A percentile compares a stretch with the other conserved stretches of the same genome.
These are phyloP conservation scores for Cheilosia vernalis DNA, from an alignment of 2,888 invertebrate genomes.

Conservation along the genomic window DNA sequence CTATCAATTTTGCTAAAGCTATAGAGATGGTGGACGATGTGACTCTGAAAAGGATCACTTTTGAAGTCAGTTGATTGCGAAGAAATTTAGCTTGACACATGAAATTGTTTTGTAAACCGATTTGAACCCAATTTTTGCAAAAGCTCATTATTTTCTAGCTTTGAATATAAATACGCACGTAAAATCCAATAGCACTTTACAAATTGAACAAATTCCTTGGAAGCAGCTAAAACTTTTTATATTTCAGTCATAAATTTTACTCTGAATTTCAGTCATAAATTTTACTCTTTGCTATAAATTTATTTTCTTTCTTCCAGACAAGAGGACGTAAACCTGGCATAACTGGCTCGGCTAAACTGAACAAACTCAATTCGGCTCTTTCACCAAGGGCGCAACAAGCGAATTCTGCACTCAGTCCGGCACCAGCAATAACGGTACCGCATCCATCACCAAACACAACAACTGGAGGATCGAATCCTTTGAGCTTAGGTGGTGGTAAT, in stretches of 20 bases:
- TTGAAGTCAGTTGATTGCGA: too few species aligned
- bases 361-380: conserved; percentile 81
- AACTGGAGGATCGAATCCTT: conserved; percentile 73
- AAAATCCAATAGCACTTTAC: too few species aligned
- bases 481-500: conserved; percentile 71
- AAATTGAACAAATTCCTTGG: too few species aligned
- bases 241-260: neutral
- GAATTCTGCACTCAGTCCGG: conserved; percentile 80
- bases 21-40: too few species aligned
- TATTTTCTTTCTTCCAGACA: conserved; percentile 77
- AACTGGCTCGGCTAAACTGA: conserved; percentile 79
- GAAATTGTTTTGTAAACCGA: too few species aligned
- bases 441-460: conserved; percentile 82
- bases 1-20: neutral
- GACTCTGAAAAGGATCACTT: too few species aligned
- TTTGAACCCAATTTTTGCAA: too few species aligned
- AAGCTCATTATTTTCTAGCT: too few species aligned
- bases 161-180: too few species aligned
- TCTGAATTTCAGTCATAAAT: too few species aligned
- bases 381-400: conserved; percentile 79
- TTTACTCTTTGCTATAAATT: neutral
- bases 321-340: conserved; percentile 81
- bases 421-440: conserved; percentile 80
- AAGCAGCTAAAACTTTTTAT: too few species aligned
- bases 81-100: too few species aligned